phyloP scores from a whole-genome alignment of 1,140 invertebrate genomes.

The Eurosta solidaginis region DNA sequence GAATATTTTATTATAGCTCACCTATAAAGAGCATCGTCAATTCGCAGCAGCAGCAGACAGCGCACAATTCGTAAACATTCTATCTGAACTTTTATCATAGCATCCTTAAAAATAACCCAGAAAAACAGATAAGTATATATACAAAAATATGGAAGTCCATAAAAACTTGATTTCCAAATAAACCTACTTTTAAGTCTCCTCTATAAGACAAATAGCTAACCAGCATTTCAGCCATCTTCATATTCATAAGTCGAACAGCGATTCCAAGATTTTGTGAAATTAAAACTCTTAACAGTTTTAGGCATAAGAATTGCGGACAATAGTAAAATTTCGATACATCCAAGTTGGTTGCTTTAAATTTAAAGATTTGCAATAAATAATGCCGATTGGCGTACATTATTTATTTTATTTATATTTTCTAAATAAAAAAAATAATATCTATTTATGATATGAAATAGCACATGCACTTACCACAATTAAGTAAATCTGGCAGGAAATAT shows the following conservation, averaged over 20 bases:
- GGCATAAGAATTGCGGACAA: constrained; percentile 45
- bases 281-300: constrained; percentile 51
- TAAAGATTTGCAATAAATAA: no score
- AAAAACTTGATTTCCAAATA: not conserved
- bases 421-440: not conserved
- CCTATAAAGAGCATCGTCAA: constrained; percentile 44
- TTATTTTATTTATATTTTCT: not conserved
- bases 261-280: constrained; percentile 48
- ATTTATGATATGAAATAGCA: not conserved
- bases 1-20: constrained; percentile 32
- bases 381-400: no score
- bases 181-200: constrained; percentile 38
- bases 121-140: not conserved
- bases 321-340: constrained; percentile 41
- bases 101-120: constrained; percentile 41
- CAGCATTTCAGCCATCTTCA: constrained; percentile 38
- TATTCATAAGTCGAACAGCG: constrained; percentile 40
- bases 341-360: constrained; percentile 24
- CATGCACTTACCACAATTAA: constrained; percentile 30
- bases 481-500: constrained; percentile 65
- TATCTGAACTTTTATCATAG: constrained; percentile 63
- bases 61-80: constrained; percentile 61
- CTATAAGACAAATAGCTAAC: constrained; percentile 46
- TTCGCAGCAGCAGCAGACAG: constrained; percentile 45
- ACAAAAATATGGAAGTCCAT: not conserved